phyloP scores from a whole-genome alignment of 2,113 vertebrate genomes.

The Mungos mungo region DNA sequence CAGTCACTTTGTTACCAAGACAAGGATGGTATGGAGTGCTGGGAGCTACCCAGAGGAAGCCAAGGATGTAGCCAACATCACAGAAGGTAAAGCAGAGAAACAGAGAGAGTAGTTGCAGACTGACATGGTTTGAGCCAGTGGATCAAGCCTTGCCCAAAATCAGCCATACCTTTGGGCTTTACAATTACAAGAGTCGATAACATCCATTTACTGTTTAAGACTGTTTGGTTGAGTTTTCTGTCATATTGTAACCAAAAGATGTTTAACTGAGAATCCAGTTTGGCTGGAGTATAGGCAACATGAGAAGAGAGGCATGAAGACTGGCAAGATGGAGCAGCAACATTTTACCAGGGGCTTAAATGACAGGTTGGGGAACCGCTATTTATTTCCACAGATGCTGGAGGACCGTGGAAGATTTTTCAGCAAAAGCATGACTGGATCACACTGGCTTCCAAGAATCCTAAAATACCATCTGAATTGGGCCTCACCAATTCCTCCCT shows the following conservation, averaged over 20 bases:
- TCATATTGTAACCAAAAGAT: slow-evolving; percentile 49
- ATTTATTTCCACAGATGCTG: background rate
- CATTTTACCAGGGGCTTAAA: background rate
- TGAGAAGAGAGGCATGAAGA: slow-evolving; percentile 32
- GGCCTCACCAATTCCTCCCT: background rate
- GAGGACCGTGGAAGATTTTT: background rate
- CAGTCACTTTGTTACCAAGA: background rate
- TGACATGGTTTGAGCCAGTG: background rate
- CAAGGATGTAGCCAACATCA: too few relatives aligned
- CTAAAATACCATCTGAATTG: background rate
- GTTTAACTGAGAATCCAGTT: slow-evolving; percentile 55
- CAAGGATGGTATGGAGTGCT: background rate
- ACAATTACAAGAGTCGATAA: slow-evolving; percentile 42
- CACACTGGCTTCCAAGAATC: background rate
- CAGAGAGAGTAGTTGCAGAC: background rate
- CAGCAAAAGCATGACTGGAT: background rate
- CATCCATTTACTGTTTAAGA: slow-evolving; percentile 8
- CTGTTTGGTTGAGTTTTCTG: slow-evolving; percentile 52
- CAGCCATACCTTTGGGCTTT: slow-evolving; percentile 11
- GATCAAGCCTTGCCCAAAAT: background rate
- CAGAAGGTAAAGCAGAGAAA: background rate
- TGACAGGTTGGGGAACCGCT: background rate
- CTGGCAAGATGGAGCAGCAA: background rate
- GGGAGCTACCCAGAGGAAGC: background rate
- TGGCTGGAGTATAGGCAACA: background rate